Base-by-base conservation (phyloP, 1,140 invertebrate species). In the Drosophila rufa region DNA sequence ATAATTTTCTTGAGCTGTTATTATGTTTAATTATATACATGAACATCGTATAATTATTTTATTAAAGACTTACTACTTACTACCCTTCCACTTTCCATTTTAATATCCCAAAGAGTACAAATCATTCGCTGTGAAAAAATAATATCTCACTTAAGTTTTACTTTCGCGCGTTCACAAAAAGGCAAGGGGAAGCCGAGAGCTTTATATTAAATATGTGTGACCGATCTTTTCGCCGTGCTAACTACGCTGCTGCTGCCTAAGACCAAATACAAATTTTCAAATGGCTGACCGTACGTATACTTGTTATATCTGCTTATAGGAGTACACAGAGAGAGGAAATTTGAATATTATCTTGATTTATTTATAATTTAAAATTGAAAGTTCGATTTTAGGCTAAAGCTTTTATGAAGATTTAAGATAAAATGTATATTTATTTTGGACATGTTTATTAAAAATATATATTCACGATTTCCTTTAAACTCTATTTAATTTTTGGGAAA, bases 211-310 rank as follows among this genome's bases (percentile, higher is more conserved):
- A 59, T 70, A 55, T 47, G 69, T 59, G 67, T 50, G 60, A 51
- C 53, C 53, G 33, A 77, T 60, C 43, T 77, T 48, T 48, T 57
- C 38, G 36, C 22, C 1, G 8, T 47, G 47, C 42, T 77, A 77
- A 77, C 73, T 68, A 55, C 48, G 43, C 55, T 40, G 55, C 47
- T 58, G 19, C 47, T 67, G 25, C n/a, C 51, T 33, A 43, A 60
- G 19, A 60, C 27, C 19, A 71, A 71, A 45, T 19, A 55, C 58
- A 77, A 48, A 56, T 53, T 58, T 57, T 56, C 2, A 62, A 78
- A 69, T 56, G 40, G 40, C 75, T 33, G 9, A 58, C 74, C 17
- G 57, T 60, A 42, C 42, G 57, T 68, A 68, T 68, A 59, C 66
- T 43, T 43, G 53, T 7, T 70, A 51, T 45, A 11, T 42, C 40